Evolutionary conservation across 92 coral and sea anemone species (phyloP), one percentile per base, ranked within the genome.

Genomic region (Nematostella vectensis): DNA sequence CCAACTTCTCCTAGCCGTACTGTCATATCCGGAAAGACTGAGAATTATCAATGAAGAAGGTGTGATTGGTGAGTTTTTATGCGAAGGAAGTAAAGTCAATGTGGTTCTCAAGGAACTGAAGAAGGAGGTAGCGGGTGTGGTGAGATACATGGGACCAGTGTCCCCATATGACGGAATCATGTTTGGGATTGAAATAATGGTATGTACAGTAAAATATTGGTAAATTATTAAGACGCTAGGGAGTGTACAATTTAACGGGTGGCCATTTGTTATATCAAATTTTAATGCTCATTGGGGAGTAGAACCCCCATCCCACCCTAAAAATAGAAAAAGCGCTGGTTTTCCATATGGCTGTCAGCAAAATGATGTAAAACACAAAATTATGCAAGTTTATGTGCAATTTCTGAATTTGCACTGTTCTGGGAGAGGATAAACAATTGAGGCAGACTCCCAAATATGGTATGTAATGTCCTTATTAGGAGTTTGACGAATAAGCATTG

Each of bases 111-210:
- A 85, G 67, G 88, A 85, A 23, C 6, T 85, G 54, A 69, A 67
- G 57, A 76, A 56, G 48, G 63, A 80, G 33, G 75, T 85, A 2
- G 31, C 70, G 54, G 81, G 75, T 15, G 23, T 63, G 9, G 74
- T 85, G 58, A 81, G 62, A 40, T 85, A 80, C 28, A 81, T 67
- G 25, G 95, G 95, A 57, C 78, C 76, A 10, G 76, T 85, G 26
- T 69, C 84, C 3, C 84, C 88, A 16, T 75, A 81, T 54, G 76
- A 71, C 67, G 95, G 95, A 48, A 69, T 78, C 37, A 80, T 85
- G 95, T 85, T 80, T 76, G 95, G 95, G n/a, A 73, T 85, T 25
- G 88, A 80, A 64, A 75, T 85, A 55, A 50, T 61, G 84, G 95
- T 85, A 54, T 57, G 87, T 61, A 27, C 1, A n/a, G n/a, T n/a